Evolutionary conservation across 2,113 vertebrate species (phyloP), one percentile per base, ranked within the genome.

Genomic region (Tautogolabrus adspersus): DNA sequence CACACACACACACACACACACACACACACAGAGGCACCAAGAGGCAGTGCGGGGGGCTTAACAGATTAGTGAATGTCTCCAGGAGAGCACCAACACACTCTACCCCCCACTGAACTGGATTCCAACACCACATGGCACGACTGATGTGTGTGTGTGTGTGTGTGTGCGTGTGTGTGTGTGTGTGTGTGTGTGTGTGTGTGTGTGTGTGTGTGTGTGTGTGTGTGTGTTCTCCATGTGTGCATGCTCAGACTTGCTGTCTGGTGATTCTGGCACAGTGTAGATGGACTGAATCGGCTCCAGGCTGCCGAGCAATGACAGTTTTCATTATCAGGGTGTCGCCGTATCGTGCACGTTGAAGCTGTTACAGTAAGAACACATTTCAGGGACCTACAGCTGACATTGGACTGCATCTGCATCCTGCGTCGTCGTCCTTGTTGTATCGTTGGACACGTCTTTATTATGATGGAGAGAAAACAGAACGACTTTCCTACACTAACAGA

Each of bases 21-120:
- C n/a, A 72, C 55, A 79, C 72, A 49, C 37, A 57, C 26, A 40
- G 0, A 52, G 30, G 46, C 76, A 79, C 56, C 23, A n/a, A 81
- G 40, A 65, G 38, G 52, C 72, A 61, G 40, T 66, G 54, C 18
- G 18, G 61, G 54, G 80, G 80, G 78, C 66, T 88, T 86, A 86
- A 78, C 81, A 86, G 81, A 86, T 88, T 83, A 88, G 85, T 70
- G 22, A 19, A 47, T 68, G 65, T 70, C 69, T 69, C 65, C 81
- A 74, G 34, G 65, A 58, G 42, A 55, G 51, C 40, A 65, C 52
- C 37, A 52, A 64, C 64, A 79, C 67, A 77, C 71, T 52, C 42
- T 37, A 13, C 66, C 66, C 82, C 73, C 56, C 13, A 56, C 34
- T 57, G 46, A 37, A 72, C 52, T 58, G 72, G 46, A 79, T 75